These are phyloP conservation scores for Agriopis aurantiaria DNA, from an alignment of 2,888 invertebrate genomes.

Conservation along the genomic window DNA sequence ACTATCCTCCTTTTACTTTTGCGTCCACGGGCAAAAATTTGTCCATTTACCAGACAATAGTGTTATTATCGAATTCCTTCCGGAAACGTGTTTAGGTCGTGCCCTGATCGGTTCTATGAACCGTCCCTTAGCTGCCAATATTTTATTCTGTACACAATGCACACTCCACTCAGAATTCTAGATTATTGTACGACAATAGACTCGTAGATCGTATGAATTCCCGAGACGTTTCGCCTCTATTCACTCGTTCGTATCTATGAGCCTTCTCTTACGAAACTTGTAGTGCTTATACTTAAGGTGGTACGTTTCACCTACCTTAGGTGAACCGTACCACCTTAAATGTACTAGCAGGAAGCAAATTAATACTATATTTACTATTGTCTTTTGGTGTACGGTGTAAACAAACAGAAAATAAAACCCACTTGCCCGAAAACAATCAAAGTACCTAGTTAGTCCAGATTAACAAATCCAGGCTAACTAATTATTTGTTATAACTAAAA, in stretches of 20 bases:
- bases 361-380: too few species aligned
- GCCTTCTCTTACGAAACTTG: neutral
- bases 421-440: too few species aligned
- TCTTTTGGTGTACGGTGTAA: too few species aligned
- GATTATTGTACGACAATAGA: slow-evolving; percentile 33
- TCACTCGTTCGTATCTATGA: slow-evolving; percentile 21
- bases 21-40: neutral
- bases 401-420: too few species aligned
- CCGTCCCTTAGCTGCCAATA: slow-evolving; percentile 33
- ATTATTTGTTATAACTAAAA: too few species aligned
- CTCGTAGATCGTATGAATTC: slow-evolving; percentile 28
- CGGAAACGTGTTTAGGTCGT: neutral
- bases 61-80: neutral
- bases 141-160: slow-evolving; percentile 26
- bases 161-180: slow-evolving; percentile 24
- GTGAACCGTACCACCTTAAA: too few species aligned
- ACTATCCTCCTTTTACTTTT: too few species aligned
- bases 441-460: too few species aligned
- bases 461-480: too few species aligned
- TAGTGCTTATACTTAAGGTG: neutral
- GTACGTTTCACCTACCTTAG: too few species aligned
- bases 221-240: slow-evolving; percentile 24
- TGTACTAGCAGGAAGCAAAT: too few species aligned
- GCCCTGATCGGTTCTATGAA: slow-evolving; percentile 9
- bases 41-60: slow-evolving; percentile 1